Conservation (phyloP, 2,113 vertebrate genomes). For the Silurus glanis region DNA sequence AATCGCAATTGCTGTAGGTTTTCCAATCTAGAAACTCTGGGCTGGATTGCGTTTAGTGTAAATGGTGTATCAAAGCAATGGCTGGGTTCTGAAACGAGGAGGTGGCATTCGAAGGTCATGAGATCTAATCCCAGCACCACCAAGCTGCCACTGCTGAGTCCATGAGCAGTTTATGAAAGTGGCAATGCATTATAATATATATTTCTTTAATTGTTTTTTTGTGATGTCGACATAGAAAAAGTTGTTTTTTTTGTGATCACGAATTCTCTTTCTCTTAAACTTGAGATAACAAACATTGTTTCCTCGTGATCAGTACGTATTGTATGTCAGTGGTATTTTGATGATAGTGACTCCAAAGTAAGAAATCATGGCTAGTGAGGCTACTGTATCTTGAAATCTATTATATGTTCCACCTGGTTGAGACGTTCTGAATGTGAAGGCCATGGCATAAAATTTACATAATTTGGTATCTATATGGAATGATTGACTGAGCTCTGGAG, state of each 20-base stretch:
- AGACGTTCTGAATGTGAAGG: neutral
- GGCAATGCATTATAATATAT: too few relatives aligned
- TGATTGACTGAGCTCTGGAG: neutral
- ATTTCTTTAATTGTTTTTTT: too few relatives aligned
- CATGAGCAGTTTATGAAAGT: too few relatives aligned
- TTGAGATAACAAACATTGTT: too few relatives aligned
- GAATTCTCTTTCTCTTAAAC: too few relatives aligned
- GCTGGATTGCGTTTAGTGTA: neutral
- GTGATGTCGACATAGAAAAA: too few relatives aligned
- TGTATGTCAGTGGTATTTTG: too few relatives aligned
- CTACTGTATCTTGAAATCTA: neutral
- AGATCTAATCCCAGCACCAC: too few relatives aligned
- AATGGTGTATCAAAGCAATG: neutral
- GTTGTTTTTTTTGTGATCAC: too few relatives aligned
- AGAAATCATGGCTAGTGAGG: neutral
- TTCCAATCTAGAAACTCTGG: neutral
- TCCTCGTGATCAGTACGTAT: too few relatives aligned
- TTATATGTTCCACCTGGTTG: neutral
- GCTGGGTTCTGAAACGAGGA: neutral
- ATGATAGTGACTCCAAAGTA: neutral
- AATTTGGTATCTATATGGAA: neutral
- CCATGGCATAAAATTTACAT: neutral
- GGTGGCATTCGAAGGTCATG: too few relatives aligned
- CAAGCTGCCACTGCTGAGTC: too few relatives aligned
- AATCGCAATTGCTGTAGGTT: neutral